A percentile compares a stretch with the other conserved stretches of the same genome.
phyloP scores from a whole-genome alignment of 2,113 vertebrate genomes.

The cat (Felis catus) region F.catus_Fca126_mat1.0 CM031426.1:52646501-52647000 shows the following conservation, averaged over 20 bases:
- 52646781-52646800: accelerated
- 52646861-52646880: neutral
- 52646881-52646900: neutral
- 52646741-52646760: neutral
- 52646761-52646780: neutral
- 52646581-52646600: too few relatives aligned
- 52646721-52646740: neutral
- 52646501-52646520: too few relatives aligned
- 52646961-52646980: neutral
- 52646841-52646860: neutral
- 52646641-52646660: too few relatives aligned
- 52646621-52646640: too few relatives aligned
- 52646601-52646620: too few relatives aligned
- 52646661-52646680: too few relatives aligned
- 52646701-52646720: neutral
- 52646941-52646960: neutral
- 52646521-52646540: too few relatives aligned
- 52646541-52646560: too few relatives aligned
- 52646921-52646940: neutral
- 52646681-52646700: too few relatives aligned
- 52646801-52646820: neutral
- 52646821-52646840: neutral
- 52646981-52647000: neutral
- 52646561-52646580: too few relatives aligned
- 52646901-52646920: neutral